These are phyloP conservation scores for Phrynocephalus forsythii DNA, from an alignment of 2,797 vertebrate species.

Conservation along the genomic window DNA sequence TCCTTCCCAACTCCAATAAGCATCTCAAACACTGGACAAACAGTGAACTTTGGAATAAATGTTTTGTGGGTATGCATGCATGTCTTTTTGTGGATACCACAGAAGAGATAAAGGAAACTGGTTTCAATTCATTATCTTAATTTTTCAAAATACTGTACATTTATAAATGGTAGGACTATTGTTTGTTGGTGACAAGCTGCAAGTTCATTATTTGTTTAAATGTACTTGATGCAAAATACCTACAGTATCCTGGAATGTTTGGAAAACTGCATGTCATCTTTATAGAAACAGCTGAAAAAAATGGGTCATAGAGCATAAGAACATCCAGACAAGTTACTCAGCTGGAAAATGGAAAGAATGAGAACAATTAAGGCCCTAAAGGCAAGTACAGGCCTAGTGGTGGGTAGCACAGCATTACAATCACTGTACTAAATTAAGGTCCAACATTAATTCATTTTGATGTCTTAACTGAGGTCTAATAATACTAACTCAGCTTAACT, in stretches of 20 bases:
- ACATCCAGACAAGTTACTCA: not conserved
- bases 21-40: not conserved
- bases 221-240: not conserved
- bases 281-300: slow-evolving; percentile 3
- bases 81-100: not conserved
- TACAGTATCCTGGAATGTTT: not conserved
- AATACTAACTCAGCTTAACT: slow-evolving; percentile 1
- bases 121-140: not conserved
- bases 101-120: not conserved
- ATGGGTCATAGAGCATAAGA: not conserved
- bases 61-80: not conserved
- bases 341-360: not conserved
- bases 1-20: not conserved
- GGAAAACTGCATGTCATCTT: slow-evolving; percentile 6
- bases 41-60: not conserved
- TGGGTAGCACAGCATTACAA: slow-evolving; percentile 33
- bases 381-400: slow-evolving; percentile 1
- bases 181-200: not conserved
- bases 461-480: slow-evolving; percentile 19
- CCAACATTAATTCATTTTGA: slow-evolving; percentile 26
- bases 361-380: slow-evolving; percentile 12
- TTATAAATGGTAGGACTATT: not conserved
- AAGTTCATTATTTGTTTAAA: not conserved
- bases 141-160: not conserved
- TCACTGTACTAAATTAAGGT: slow-evolving; percentile 14